A percentile compares a stretch with the other conserved stretches of the same genome.
Conservation (phyloP, 2,113 vertebrate species). For the Tinamus guttatus region DNA sequence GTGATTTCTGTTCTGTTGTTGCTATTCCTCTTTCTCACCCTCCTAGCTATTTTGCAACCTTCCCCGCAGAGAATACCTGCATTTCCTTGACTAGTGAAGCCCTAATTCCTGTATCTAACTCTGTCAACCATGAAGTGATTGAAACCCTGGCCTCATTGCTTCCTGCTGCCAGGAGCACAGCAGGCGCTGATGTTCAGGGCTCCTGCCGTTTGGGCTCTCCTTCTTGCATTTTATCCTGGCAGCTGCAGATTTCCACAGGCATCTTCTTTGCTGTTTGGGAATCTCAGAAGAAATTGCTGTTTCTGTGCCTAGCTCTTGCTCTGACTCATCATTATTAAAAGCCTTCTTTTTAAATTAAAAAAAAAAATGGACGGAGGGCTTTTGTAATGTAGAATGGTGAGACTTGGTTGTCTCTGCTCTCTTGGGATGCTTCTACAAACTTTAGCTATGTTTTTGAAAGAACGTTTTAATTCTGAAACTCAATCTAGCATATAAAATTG, state of each 20-base stretch:
- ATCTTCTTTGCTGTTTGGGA: neutral
- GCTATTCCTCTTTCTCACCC: neutral
- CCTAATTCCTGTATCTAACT: neutral
- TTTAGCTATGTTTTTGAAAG: neutral
- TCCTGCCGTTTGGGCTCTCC: neutral
- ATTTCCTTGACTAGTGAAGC: neutral
- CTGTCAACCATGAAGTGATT: neutral
- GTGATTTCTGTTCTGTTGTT: neutral
- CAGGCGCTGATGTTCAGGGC: neutral
- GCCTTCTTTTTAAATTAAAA: neutral
- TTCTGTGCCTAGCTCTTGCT: neutral
- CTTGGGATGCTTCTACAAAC: neutral
- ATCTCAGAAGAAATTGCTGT: neutral
- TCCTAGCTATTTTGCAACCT: neutral
- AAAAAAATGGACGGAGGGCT: neutral
- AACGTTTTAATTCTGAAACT: neutral
- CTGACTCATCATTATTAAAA: neutral
- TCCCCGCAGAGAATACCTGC: neutral
- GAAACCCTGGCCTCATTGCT: slow-evolving; percentile 1
- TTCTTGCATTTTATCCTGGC: neutral
- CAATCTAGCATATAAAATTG: neutral
- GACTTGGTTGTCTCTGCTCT: neutral
- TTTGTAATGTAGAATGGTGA: neutral
- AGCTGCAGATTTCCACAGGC: neutral
- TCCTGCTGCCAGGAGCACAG: neutral